Conservation (phyloP, 2,113 vertebrate genomes). For the Apodemus speciosus region DNA sequence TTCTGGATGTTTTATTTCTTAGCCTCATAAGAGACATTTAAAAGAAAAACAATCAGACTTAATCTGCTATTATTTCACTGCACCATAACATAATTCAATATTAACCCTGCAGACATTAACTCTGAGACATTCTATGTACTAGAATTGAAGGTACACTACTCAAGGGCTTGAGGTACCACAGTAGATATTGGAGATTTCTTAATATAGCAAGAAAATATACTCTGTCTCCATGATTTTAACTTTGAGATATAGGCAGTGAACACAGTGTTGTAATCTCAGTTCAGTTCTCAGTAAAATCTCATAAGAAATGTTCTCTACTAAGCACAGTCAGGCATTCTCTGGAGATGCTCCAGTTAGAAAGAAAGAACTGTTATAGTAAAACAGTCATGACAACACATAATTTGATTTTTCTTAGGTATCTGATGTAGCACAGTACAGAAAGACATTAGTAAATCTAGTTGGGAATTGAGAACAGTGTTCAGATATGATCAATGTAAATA, state of each 20-base stretch:
- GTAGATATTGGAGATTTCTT: not conserved
- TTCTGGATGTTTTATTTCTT: not conserved
- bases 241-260: not conserved
- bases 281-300: not conserved
- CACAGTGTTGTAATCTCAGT: not conserved
- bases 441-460: conserved; percentile 45
- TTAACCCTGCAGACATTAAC: not conserved
- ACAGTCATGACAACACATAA: not conserved
- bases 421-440: conserved; percentile 7
- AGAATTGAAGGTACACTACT: not conserved
- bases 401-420: conserved; percentile 40
- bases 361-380: not conserved
- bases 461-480: conserved; percentile 16
- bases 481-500: not conserved
- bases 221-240: not conserved
- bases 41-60: too few species aligned
- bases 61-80: not conserved
- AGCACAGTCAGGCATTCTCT: conserved; percentile 1
- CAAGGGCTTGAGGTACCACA: not conserved
- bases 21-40: not conserved
- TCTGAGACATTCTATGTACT: not conserved
- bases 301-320: not conserved
- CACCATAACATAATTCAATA: not conserved
- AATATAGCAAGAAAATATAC: not conserved
- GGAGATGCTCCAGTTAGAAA: not conserved